Evolutionary conservation across 1,140 invertebrate genomes (phyloP), one percentile per base, ranked within the genome.

Genomic region (Aradophagus sp.): DNA sequence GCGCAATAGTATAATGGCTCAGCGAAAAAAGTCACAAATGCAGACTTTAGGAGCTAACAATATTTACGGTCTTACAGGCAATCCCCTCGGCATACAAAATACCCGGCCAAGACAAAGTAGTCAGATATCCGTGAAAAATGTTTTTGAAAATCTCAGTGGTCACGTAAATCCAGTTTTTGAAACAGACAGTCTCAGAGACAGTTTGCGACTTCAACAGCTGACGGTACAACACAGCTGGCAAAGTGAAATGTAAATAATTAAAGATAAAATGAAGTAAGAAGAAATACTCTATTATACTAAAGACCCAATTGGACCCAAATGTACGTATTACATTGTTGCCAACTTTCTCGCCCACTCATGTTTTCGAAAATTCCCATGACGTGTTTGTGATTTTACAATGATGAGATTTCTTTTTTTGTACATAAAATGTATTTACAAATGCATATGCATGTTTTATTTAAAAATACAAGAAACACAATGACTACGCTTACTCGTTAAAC

Each of bases 1-100:
- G 20, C 88, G 95, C 29, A 94, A 95, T 76, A 95, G 93, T 0
- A 91, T 96, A 8, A 93, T 96, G 88, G 93, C 92, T 0, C 91
- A 94, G 74, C 85, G 93, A 70, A 87, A 91, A 55, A 94, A 94
- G 75, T 95, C 93, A 0, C 91, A 95, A 59, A 97, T 97, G 95
- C 93, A 97, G 84, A 97, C 95, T 0, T 85, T 97, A 10, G 95
- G 95, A 0, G 94, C 94, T 0, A 93, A 93, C 74, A 96, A 96
- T 76, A 92, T 94, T 79, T 94, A 93, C 79, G 91, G 90, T 1
- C 87, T 89, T 1, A 86, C 88, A 2, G 87, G 87, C 6, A 85
- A 84, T 58, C 77, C 84, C 0, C 58, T 84, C 2, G 84, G 87
- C 7, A 88, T 87, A 13, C 87, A 88, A 39, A 76, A 62, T 5